phyloP scores from a whole-genome alignment of 2,113 vertebrate species.

The Baryphthengus martii region DNA sequence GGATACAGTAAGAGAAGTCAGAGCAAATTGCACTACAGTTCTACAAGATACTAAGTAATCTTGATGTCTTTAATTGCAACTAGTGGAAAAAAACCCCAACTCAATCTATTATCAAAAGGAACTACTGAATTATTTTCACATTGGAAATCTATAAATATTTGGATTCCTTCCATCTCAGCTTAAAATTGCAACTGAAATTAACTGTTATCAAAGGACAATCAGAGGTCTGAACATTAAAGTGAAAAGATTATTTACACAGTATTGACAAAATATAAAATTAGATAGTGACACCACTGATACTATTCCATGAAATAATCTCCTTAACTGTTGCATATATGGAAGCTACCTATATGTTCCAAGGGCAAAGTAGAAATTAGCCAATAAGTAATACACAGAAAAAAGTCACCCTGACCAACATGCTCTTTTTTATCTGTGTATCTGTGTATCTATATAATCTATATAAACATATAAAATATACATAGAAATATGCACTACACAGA shows the following conservation, averaged over 20 bases:
- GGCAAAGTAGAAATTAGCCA: background rate
- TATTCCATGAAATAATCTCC: background rate
- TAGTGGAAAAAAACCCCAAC: background rate
- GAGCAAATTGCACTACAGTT: background rate
- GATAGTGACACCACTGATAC: background rate
- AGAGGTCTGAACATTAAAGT: background rate
- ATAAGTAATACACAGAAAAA: background rate
- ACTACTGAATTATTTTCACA: background rate
- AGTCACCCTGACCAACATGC: background rate
- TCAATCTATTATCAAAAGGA: background rate
- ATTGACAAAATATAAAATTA: background rate
- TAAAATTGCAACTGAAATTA: background rate
- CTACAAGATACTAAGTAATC: background rate
- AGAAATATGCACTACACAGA: background rate
- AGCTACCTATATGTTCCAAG: background rate
- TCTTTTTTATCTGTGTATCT: background rate
- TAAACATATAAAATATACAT: background rate
- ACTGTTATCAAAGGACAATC: background rate
- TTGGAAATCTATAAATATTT: background rate
- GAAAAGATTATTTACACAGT: background rate
- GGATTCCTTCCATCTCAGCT: background rate
- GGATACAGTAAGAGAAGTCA: background rate
- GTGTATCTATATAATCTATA: background rate
- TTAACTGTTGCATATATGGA: background rate
- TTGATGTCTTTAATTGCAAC: background rate